A percentile compares a stretch with the other conserved stretches of the same genome.
Evolutionary conservation across 1,140 invertebrate species (phyloP).

Genomic region (Globodera rostochiensis): DNA sequence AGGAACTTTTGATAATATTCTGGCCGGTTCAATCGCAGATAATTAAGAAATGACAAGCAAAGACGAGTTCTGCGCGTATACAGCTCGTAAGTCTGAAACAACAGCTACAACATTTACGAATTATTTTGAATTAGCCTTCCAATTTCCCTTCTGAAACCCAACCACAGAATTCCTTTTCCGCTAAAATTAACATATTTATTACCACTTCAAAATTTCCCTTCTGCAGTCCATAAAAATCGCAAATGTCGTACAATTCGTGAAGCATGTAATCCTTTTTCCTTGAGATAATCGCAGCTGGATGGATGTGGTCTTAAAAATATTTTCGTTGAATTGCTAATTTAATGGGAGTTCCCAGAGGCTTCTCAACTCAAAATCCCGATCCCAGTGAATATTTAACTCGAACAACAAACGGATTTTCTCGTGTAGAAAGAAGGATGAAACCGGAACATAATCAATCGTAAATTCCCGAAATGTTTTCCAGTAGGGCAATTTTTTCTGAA

Average conservation of each 20-base stretch:
- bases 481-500: constrained; percentile 21
- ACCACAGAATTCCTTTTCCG: too few species aligned
- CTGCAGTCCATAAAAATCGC: constrained; percentile 20
- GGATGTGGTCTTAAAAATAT: not conserved
- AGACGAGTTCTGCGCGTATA: not conserved
- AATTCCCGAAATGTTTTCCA: constrained; percentile 16
- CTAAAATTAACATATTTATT: not conserved
- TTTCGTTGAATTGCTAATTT: not conserved
- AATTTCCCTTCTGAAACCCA: too few species aligned
- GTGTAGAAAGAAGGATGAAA: constrained; percentile 6
- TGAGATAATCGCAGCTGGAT: not conserved
- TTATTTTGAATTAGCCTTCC: too few species aligned
- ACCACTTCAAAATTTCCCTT: constrained; percentile 31
- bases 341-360: too few species aligned
- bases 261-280: constrained; percentile 19
- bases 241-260: constrained; percentile 23
- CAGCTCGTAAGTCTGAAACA: constrained; percentile 18
- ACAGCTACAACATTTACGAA: not conserved
- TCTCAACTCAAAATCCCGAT: too few species aligned
- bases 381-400: not conserved
- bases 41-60: constrained; percentile 23
- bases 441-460: constrained; percentile 20
- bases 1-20: constrained; percentile 25
- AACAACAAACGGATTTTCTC: constrained; percentile 16
- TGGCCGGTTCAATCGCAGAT: not conserved